These are phyloP conservation scores for Ligdia adustata DNA, from an alignment of 2,888 invertebrate genomes.

Conservation along the genomic window DNA sequence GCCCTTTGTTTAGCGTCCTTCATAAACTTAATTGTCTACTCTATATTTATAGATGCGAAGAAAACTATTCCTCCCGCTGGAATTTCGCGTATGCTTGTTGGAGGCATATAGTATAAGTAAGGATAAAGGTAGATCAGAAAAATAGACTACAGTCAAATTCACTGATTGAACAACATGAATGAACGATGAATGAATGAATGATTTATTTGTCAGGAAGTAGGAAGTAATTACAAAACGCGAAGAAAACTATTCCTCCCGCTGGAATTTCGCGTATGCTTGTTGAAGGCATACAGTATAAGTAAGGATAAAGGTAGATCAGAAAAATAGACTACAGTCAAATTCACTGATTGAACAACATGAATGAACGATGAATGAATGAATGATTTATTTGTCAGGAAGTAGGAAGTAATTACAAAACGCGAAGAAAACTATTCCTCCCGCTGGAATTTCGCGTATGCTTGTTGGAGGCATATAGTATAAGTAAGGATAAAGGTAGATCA, in stretches of 20 bases:
- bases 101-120: too few relatives aligned
- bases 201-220: too few relatives aligned
- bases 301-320: neutral
- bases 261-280: slow-evolving; percentile 23
- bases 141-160: too few relatives aligned
- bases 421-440: slow-evolving; percentile 38
- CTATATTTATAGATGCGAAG: slow-evolving; percentile 54
- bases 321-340: too few relatives aligned
- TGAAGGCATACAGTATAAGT: neutral
- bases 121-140: neutral
- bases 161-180: too few relatives aligned
- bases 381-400: too few relatives aligned
- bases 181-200: too few relatives aligned
- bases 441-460: slow-evolving; percentile 21
- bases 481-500: too few relatives aligned
- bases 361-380: too few relatives aligned
- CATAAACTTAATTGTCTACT: slow-evolving; percentile 61
- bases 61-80: slow-evolving; percentile 36
- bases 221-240: too few relatives aligned
- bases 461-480: slow-evolving; percentile 4
- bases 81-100: slow-evolving; percentile 22
- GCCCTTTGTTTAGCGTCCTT: slow-evolving; percentile 66
- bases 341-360: too few relatives aligned
- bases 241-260: slow-evolving; percentile 37
- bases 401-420: too few relatives aligned